A percentile compares a stretch with the other conserved stretches of the same genome.
phyloP scores from a whole-genome alignment of 30 jellyfish, hydroid and myxozoan species.

The Cassiopea xamachana region DNA sequence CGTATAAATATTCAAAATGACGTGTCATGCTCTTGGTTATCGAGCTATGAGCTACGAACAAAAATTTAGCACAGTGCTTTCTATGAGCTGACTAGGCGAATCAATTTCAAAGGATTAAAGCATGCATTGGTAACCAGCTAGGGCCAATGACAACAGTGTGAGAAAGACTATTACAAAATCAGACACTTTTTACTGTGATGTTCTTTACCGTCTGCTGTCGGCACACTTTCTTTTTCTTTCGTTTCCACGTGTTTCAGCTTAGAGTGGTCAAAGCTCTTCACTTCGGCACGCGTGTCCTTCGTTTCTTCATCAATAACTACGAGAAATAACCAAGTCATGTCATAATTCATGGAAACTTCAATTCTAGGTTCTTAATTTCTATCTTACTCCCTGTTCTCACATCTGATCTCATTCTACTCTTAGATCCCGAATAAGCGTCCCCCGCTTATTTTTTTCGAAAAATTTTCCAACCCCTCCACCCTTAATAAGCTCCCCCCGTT shows the following conservation, averaged over 20 bases:
- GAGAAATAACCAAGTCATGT: neutral
- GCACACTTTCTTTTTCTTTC: conserved; percentile 64
- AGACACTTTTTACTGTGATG: conserved; percentile 32
- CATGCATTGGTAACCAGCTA: neutral
- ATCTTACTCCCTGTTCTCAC: no score
- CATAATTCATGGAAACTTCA: neutral
- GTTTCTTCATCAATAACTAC: conserved; percentile 88
- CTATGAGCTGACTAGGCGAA: neutral
- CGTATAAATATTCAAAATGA: neutral
- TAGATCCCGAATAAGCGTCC: no score
- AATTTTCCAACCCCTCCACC: no score
- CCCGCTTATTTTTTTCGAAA: no score
- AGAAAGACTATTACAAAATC: neutral
- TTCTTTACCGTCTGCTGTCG: conserved; percentile 72
- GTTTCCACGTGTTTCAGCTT: conserved; percentile 80
- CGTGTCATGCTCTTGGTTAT: neutral
- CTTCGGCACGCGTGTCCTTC: conserved; percentile 86
- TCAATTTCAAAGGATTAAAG: neutral
- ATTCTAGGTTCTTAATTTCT: neutral
- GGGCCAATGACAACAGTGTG: neutral
- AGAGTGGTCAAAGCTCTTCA: conserved; percentile 61
- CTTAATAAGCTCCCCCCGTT: no score
- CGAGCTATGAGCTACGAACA: neutral
- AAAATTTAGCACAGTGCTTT: neutral
- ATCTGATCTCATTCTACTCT: no score